Evolutionary conservation across 2,113 vertebrate genomes (phyloP), one percentile per base, ranked within the genome.

Genomic region (Epinephelus fuscoguttatus): DNA sequence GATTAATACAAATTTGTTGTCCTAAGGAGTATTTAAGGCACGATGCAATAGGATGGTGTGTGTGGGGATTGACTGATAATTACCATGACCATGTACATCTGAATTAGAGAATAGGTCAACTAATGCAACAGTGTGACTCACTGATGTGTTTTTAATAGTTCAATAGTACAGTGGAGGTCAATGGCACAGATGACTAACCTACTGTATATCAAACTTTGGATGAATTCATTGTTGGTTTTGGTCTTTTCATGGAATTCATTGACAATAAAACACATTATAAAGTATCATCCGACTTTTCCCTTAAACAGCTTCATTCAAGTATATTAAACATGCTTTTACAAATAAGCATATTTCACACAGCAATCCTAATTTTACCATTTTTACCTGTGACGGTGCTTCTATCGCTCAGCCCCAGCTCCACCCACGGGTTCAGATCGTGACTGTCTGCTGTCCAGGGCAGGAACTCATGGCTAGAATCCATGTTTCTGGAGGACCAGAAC

Each of bases 401-500:
- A n/a, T 94, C 92, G 21, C 90, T 91, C 37, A 98, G 91, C 76
- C 96, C 96, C 81, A 97, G 80, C 88, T 96, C 95, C 81, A 97
- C 88, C 96, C 96, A 97, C 0, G 96, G 84, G 0, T 73, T 70
- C 1, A 45, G n/a, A 0, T 96, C 85, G 0, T 71, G 1, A 0
- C 68, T 17, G 55, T 84, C 75, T 0, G 96, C 91, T 0, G 92
- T 84, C 97, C 96, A 97, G 27, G 90, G 87, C 8, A 91, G 68
- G 19, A 88, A 75, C 0, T 88, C 2, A 0, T 64, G 89, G 55
- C 57, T 17, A 0, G 92, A 70, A 0, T 82, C 91, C 11, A 84
- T 90, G 72, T 68, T 93, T 64, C 85, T 77, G 0, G 90, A 82
- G 3, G 61, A 82, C 95, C 95, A 95, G 67, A 70, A 70, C 66